phyloP scores from a whole-genome alignment of 1,140 invertebrate genomes.

The Laodelphax striatellus region DNA sequence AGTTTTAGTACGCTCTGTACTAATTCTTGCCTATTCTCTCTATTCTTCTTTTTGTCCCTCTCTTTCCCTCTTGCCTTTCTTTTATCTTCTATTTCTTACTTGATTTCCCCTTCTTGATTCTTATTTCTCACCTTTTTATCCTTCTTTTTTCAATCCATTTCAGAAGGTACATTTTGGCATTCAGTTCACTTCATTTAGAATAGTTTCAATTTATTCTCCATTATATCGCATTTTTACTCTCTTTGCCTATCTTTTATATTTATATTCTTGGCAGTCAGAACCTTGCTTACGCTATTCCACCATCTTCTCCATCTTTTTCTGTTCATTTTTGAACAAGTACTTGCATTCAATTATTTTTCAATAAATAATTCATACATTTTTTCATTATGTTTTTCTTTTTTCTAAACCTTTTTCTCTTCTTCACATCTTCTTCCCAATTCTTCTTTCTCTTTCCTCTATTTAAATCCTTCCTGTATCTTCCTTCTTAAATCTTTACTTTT shows the following conservation, averaged over 20 bases:
- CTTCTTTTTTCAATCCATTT: neutral
- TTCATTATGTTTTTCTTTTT: too few species aligned
- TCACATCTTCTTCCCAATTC: too few species aligned
- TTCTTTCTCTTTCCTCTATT: too few species aligned
- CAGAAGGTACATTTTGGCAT: neutral
- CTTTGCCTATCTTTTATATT: neutral
- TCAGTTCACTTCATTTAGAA: neutral
- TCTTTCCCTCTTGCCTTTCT: neutral
- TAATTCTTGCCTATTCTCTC: neutral
- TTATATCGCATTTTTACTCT: neutral
- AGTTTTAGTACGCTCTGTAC: neutral
- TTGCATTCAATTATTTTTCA: too few species aligned
- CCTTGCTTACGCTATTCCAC: too few species aligned
- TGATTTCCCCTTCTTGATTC: neutral
- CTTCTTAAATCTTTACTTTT: too few species aligned
- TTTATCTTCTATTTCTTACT: neutral
- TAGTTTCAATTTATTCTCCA: neutral
- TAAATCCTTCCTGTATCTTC: too few species aligned
- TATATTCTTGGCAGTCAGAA: neutral
- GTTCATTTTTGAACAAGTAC: too few species aligned
- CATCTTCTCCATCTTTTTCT: too few species aligned
- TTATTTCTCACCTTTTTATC: too few species aligned
- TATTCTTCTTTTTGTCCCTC: neutral
- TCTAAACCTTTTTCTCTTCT: too few species aligned
- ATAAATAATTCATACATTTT: too few species aligned